Percentiles rank a stretch among this genome's conserved stretches.
These are phyloP conservation scores for Drosophila arawakana DNA, from an alignment of 1,140 invertebrate genomes.

Conservation along the genomic window DNA sequence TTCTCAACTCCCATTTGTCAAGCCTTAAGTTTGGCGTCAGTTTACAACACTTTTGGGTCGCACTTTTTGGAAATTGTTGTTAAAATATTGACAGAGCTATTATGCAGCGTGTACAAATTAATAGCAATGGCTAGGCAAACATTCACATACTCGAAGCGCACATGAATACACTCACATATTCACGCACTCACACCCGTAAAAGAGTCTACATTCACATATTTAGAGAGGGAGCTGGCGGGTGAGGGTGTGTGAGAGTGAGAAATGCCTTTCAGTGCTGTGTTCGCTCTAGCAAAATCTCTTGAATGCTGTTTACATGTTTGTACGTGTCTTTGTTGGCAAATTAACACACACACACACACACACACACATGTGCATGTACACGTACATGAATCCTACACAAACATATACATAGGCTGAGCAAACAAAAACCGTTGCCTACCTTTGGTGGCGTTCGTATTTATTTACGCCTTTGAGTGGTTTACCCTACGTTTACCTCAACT, in stretches of 20 bases:
- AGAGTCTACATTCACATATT: conserved; percentile 28
- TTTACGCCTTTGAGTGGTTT: conserved; percentile 76
- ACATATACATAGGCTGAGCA: conserved; percentile 67
- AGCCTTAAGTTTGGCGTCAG: conserved; percentile 7
- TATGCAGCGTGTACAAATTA: conserved; percentile 76
- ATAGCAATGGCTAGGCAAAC: conserved; percentile 74
- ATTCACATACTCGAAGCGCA: conserved; percentile 37
- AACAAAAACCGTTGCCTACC: conserved; percentile 71
- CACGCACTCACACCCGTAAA: conserved; percentile 6
- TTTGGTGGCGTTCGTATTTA: conserved; percentile 71
- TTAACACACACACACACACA: conserved; percentile 68
- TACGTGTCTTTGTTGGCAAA: conserved; percentile 79
- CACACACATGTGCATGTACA: conserved; percentile 20
- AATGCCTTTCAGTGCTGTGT: conserved; percentile 63
- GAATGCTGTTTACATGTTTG: conserved; percentile 76
- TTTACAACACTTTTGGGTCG: conserved; percentile 49
- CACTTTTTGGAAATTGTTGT: conserved; percentile 68
- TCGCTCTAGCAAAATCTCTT: conserved; percentile 69
- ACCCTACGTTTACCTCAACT: conserved; percentile 31
- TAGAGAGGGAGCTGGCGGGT: not conserved
- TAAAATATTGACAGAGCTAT: conserved; percentile 78
- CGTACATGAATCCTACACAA: conserved; percentile 63
- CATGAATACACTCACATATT: conserved; percentile 21
- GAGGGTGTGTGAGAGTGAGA: not conserved
- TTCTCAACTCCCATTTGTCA: not conserved